These are phyloP conservation scores for Xestia c-nigrum DNA, from an alignment of 2,888 invertebrate species.

Conservation along the genomic window DNA sequence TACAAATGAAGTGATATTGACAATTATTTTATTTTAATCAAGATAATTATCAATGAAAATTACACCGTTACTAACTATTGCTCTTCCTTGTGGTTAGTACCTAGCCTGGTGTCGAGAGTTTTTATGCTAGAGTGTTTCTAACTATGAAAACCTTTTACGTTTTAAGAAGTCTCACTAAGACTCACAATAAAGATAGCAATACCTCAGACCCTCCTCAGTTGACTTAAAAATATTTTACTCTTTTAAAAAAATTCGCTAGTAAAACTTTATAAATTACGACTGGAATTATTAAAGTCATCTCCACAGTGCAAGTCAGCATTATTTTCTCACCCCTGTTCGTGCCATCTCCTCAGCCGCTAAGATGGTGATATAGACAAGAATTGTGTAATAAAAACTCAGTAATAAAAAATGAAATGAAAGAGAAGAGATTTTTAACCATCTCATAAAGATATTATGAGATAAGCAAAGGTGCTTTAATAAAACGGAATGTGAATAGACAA, in stretches of 20 bases:
- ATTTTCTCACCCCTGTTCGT: constrained; percentile 64
- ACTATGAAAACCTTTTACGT: constrained; percentile 17
- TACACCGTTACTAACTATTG: too few relatives aligned
- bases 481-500: constrained; percentile 76
- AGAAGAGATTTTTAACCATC: constrained; percentile 78
- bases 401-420: constrained; percentile 76
- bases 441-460: constrained; percentile 78
- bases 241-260: constrained; percentile 28
- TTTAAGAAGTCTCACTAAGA: constrained; percentile 15
- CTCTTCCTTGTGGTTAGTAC: too few relatives aligned
- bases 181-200: background rate
- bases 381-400: constrained; percentile 73
- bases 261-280: constrained; percentile 57
- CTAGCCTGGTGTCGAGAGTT: too few relatives aligned
- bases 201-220: constrained; percentile 12
- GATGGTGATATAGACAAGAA: constrained; percentile 68
- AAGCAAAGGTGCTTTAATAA: constrained; percentile 76
- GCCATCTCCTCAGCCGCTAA: constrained; percentile 64
- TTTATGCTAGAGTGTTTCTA: background rate
- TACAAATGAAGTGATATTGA: background rate
- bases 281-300: constrained; percentile 65
- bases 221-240: constrained; percentile 26
- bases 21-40: background rate
- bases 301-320: constrained; percentile 67
- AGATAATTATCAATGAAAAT: background rate